Percentiles rank a stretch among this genome's conserved stretches.
Evolutionary conservation across 1,140 invertebrate species (phyloP).

Genomic region (Orchesella cincta): DNA sequence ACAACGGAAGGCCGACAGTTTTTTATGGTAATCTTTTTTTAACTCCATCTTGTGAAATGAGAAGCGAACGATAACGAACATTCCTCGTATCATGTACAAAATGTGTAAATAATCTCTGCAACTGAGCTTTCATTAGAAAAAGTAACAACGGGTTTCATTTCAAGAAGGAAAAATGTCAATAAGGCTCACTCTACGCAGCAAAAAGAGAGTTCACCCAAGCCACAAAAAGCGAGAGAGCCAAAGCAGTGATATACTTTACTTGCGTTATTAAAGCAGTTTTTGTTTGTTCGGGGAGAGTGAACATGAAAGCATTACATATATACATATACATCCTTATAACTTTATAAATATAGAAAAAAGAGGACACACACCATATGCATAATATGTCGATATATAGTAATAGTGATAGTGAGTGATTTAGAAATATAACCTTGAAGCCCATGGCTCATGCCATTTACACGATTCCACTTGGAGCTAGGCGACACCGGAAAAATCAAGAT

Average conservation of each 20-base stretch:
- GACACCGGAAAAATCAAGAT: constrained; percentile 29
- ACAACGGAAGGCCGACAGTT: no score
- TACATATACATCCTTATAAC: background rate
- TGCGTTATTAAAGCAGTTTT: constrained; percentile 27
- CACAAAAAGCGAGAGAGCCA: background rate
- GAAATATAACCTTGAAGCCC: constrained; percentile 19
- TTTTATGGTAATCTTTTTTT: background rate
- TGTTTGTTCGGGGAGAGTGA: constrained; percentile 25
- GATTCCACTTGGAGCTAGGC: constrained; percentile 8
- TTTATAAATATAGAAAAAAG: background rate
- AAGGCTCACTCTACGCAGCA: no score
- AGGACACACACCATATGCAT: no score
- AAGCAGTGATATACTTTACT: constrained; percentile 21
- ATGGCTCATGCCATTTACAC: constrained; percentile 27
- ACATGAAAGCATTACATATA: background rate
- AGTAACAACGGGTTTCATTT: background rate
- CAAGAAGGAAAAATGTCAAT: background rate
- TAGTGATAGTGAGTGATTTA: background rate
- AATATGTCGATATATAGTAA: background rate
- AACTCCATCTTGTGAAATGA: constrained; percentile 18
- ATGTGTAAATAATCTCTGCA: background rate
- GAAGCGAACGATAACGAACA: background rate
- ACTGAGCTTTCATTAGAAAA: background rate
- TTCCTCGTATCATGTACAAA: background rate
- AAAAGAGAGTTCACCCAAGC: background rate